phyloP scores from a whole-genome alignment of 2,888 invertebrate genomes.

The Idaea dimidiata region DNA sequence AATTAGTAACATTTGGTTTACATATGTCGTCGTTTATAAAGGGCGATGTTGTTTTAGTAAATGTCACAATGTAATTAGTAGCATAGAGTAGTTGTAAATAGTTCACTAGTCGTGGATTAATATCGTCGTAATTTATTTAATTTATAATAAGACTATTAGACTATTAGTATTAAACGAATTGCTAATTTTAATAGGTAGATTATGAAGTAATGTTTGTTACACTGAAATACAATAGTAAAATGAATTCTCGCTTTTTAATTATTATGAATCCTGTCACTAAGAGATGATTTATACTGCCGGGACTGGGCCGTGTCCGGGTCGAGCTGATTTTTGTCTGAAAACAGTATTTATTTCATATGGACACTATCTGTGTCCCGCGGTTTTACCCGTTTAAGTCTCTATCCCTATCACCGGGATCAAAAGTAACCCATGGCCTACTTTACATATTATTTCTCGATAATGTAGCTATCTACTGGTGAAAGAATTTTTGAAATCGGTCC shows the following conservation, averaged over 20 bases:
- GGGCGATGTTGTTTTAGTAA: neutral
- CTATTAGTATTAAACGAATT: slow-evolving; percentile 47
- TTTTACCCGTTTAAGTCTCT: too few species aligned
- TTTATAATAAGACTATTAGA: slow-evolving; percentile 40
- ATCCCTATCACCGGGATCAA: too few species aligned
- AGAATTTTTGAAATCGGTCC: too few species aligned
- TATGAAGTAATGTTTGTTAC: slow-evolving; percentile 76
- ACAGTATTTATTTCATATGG: too few species aligned
- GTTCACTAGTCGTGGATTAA: slow-evolving; percentile 30
- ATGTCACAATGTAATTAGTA: slow-evolving; percentile 23
- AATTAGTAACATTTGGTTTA: too few species aligned
- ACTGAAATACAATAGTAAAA: slow-evolving; percentile 70
- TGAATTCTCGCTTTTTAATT: slow-evolving; percentile 44
- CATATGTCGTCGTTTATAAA: neutral
- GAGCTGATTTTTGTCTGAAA: too few species aligned
- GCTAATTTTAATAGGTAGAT: slow-evolving; percentile 64
- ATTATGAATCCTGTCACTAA: neutral
- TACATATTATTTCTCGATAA: too few species aligned
- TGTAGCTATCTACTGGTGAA: too few species aligned
- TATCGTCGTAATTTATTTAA: slow-evolving; percentile 29
- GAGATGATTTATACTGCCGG: too few species aligned
- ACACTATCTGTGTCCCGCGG: too few species aligned
- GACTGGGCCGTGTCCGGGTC: neutral
- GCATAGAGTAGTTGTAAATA: slow-evolving; percentile 44
- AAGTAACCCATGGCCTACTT: too few species aligned